A percentile compares a stretch with the other conserved stretches of the same genome.
These are phyloP conservation scores for Apamea monoglypha DNA, from an alignment of 2,888 invertebrate genomes.

Conservation along the genomic window DNA sequence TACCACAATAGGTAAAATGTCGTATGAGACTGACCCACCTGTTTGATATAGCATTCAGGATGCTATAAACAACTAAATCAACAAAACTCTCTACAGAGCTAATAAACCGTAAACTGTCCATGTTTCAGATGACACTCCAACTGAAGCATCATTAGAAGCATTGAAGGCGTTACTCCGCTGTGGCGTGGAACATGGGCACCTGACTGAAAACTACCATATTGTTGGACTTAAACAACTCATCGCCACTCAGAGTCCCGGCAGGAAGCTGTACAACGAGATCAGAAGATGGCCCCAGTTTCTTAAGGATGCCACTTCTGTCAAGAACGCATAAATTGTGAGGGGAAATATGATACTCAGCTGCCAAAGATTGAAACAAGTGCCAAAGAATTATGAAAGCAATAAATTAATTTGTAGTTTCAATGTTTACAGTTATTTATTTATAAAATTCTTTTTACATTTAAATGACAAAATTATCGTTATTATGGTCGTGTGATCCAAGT, in stretches of 20 bases:
- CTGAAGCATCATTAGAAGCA: slow-evolving; percentile 88
- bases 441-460: too few relatives aligned
- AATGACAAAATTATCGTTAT: too few relatives aligned
- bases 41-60: too few relatives aligned
- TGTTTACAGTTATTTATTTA: too few relatives aligned
- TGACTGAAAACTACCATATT: slow-evolving; percentile 89
- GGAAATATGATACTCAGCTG: neutral
- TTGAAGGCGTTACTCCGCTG: slow-evolving; percentile 90
- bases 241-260: slow-evolving; percentile 85
- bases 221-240: slow-evolving; percentile 91
- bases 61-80: too few relatives aligned
- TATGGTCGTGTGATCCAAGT: too few relatives aligned
- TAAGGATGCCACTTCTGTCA: slow-evolving; percentile 75
- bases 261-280: slow-evolving; percentile 83
- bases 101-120: neutral
- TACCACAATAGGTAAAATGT: too few relatives aligned
- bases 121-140: slow-evolving; percentile 90
- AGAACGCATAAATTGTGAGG: slow-evolving; percentile 46
- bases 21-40: too few relatives aligned
- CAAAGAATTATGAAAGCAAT: too few relatives aligned
- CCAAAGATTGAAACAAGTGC: neutral
- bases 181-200: slow-evolving; percentile 91
- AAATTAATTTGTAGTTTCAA: too few relatives aligned
- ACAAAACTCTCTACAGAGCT: too few relatives aligned
- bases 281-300: slow-evolving; percentile 86